Conservation (phyloP, 2,888 invertebrate genomes). For the Carterocephalus palaemon region DNA sequence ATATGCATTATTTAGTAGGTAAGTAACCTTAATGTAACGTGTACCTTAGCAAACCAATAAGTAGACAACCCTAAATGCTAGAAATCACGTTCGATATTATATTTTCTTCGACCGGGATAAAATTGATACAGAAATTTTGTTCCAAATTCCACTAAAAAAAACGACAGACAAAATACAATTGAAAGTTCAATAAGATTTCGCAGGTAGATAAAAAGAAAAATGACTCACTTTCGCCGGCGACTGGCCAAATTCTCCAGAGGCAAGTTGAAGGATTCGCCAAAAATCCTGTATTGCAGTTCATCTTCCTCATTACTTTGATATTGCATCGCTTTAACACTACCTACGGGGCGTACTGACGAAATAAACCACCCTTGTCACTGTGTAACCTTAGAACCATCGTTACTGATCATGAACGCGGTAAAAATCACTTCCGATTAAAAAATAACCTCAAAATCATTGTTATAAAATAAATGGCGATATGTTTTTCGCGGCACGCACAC, state of each 20-base stretch:
- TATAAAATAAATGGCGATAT: constrained; percentile 17
- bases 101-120: too few species aligned
- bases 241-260: constrained; percentile 48
- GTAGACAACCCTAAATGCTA: too few species aligned
- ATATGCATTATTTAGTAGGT: too few species aligned
- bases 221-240: constrained; percentile 66
- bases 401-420: constrained; percentile 32
- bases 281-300: constrained; percentile 76
- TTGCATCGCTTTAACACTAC: constrained; percentile 74
- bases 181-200: not conserved
- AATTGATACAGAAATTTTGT: constrained; percentile 15
- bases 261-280: constrained; percentile 72
- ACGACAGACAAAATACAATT: not conserved
- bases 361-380: constrained; percentile 66
- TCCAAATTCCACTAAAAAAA: not conserved
- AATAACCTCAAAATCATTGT: constrained; percentile 26
- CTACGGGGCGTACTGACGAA: constrained; percentile 50
- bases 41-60: too few species aligned
- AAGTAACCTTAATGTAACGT: too few species aligned
- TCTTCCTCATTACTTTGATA: constrained; percentile 73
- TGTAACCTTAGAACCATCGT: constrained; percentile 65
- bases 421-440: constrained; percentile 26
- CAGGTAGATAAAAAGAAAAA: constrained; percentile 28
- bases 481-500: constrained; percentile 42
- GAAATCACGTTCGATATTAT: too few species aligned